These are phyloP conservation scores for Drosophila paramelanica DNA, from an alignment of 2,888 invertebrate species.

Conservation along the genomic window DNA sequence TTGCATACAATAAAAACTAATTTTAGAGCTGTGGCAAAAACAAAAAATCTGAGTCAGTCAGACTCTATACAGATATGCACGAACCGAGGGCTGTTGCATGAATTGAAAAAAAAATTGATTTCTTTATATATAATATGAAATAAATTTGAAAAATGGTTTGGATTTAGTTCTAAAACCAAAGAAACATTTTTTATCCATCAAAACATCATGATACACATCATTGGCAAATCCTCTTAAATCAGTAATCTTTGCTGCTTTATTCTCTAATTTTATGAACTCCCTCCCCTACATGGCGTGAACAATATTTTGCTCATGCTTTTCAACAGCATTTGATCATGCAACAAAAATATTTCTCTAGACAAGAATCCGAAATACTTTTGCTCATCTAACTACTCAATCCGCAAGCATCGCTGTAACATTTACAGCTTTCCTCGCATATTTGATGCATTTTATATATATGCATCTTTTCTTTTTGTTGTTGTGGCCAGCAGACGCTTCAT, in stretches of 20 bases:
- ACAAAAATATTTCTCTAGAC: not conserved
- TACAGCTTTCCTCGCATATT: constrained; percentile 46
- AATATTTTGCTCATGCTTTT: not conserved
- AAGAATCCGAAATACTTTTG: not conserved
- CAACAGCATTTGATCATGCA: not conserved
- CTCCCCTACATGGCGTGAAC: not conserved
- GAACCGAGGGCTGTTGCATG: constrained; percentile 21
- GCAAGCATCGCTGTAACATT: constrained; percentile 4
- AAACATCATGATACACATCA: not conserved
- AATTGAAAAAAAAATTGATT: not conserved
- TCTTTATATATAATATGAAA: not conserved
- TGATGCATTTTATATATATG: constrained; percentile 18
- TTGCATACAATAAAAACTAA: constrained; percentile 76
- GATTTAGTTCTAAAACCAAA: too few species aligned
- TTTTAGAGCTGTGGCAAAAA: constrained; percentile 69
- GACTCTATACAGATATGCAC: constrained; percentile 31
- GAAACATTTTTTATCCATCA: too few species aligned
- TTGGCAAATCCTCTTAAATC: not conserved
- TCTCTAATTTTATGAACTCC: not conserved
- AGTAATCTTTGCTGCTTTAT: not conserved
- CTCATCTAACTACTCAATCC: not conserved
- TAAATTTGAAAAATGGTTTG: too few species aligned
- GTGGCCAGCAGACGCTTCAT: constrained; percentile 66
- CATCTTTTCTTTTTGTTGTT: not conserved
- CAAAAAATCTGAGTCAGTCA: constrained; percentile 57